A percentile compares a stretch with the other conserved stretches of the same genome.
Conservation (phyloP, 1,140 invertebrate genomes). For the Platyura marginata region DNA sequence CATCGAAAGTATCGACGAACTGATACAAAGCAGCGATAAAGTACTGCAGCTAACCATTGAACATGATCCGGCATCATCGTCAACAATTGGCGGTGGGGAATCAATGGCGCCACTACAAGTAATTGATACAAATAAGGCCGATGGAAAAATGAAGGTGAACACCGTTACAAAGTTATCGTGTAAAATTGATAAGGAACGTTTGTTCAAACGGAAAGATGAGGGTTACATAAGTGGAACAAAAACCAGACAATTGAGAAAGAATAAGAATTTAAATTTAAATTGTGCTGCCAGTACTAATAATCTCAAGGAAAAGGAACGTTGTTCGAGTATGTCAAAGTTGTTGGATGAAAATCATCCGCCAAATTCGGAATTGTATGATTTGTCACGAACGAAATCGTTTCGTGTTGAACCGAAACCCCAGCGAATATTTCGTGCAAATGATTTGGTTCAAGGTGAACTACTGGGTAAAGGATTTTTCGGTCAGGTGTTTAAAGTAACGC, state of each 20-base stretch:
- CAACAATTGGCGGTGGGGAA: constrained; percentile 15
- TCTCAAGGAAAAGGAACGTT: constrained; percentile 51
- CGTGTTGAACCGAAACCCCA: constrained; percentile 51
- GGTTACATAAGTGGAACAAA: constrained; percentile 30
- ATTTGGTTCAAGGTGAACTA: constrained; percentile 70
- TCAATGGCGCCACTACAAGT: constrained; percentile 5
- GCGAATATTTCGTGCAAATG: constrained; percentile 74
- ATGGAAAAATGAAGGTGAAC: not conserved
- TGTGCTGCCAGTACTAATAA: not conserved
- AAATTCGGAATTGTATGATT: constrained; percentile 34
- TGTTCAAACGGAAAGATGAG: constrained; percentile 50
- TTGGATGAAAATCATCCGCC: constrained; percentile 37
- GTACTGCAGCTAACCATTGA: constrained; percentile 65
- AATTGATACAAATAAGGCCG: constrained; percentile 8
- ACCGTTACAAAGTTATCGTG: not conserved
- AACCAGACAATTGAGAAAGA: constrained; percentile 32
- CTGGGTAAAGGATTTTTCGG: constrained; percentile 88
- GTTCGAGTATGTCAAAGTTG: constrained; percentile 67
- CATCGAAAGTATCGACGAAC: constrained; percentile 56
- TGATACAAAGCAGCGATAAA: constrained; percentile 50
- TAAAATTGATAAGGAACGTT: constrained; percentile 36
- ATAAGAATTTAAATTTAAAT: constrained; percentile 23
- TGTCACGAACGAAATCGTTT: constrained; percentile 74
- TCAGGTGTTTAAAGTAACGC: constrained; percentile 78
- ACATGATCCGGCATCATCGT: constrained; percentile 52